Percentiles rank a stretch among this genome's conserved stretches.
These are phyloP conservation scores for Margaritifera margaritifera DNA, from an alignment of 2,888 invertebrate species.

Conservation along the genomic window DNA sequence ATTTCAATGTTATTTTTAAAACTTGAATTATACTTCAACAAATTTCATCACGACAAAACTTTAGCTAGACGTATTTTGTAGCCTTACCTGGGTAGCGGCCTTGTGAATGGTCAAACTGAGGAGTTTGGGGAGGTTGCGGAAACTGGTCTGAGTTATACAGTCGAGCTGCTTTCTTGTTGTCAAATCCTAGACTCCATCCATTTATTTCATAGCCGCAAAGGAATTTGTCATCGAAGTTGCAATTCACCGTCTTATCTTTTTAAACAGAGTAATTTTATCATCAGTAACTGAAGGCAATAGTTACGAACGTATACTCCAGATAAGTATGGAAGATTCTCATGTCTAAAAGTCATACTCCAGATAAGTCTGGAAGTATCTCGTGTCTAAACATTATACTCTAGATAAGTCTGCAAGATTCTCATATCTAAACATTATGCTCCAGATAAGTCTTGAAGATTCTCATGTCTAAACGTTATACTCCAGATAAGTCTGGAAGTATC, in stretches of 20 bases:
- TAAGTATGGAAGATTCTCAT: no score
- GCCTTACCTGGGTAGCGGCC: conserved; percentile 57
- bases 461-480: no score
- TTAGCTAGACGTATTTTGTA: background rate
- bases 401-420: no score
- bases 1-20: no score
- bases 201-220: conserved; percentile 61
- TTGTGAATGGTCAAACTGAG: conserved; percentile 56
- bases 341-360: no score
- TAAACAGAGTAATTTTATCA: background rate
- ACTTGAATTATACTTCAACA: background rate
- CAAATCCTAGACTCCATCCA: conserved; percentile 38
- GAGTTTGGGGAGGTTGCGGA: conserved; percentile 28
- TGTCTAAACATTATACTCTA: no score
- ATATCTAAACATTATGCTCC: no score
- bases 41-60: background rate
- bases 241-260: conserved; percentile 54
- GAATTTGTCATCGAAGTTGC: conserved; percentile 61
- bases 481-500: no score
- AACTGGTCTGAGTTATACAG: conserved; percentile 24
- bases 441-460: no score
- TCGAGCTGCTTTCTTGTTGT: conserved; percentile 23
- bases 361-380: no score
- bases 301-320: no score
- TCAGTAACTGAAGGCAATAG: background rate